These are phyloP conservation scores for Glyptemys insculpta DNA, from an alignment of 2,797 vertebrate genomes.

Conservation along the genomic window DNA sequence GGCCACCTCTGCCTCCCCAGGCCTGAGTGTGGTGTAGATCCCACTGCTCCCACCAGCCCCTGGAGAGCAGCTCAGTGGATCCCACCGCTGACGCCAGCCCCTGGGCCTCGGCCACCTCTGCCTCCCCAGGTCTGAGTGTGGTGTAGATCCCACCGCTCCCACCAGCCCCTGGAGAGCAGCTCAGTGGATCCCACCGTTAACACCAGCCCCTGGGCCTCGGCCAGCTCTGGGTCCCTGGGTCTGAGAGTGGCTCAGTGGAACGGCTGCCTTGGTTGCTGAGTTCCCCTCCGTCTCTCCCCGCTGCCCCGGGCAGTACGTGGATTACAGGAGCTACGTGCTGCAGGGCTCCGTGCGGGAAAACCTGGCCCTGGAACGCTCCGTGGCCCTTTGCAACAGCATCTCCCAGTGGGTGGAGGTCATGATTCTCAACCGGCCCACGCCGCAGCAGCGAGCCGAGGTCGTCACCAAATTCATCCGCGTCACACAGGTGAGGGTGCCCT, in stretches of 20 bases:
- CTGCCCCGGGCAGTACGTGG: conserved; percentile 81
- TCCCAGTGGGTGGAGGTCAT: conserved; percentile 96
- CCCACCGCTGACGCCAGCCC: too few species aligned
- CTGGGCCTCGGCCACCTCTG: background rate
- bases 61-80: too few species aligned
- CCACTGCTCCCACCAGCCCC: too few species aligned
- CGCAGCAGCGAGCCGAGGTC: conserved; percentile 92
- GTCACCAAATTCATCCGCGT: conserved; percentile 94
- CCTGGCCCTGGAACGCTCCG: conserved; percentile 89
- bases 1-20: background rate
- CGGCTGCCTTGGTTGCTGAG: background rate
- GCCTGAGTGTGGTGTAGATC: background rate
- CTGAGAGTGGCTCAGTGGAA: background rate
- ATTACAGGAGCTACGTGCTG: conserved; percentile 91
- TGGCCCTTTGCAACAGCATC: conserved; percentile 93
- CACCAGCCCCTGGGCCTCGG: background rate
- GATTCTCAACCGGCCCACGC: conserved; percentile 92
- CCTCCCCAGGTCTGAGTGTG: too few species aligned
- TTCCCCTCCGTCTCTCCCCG: background rate
- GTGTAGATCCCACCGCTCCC: too few species aligned
- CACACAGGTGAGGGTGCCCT: conserved; percentile 85
- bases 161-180: background rate
- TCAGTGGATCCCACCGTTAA: background rate
- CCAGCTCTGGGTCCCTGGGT: background rate
- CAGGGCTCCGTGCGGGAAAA: conserved; percentile 88